Evolutionary conservation across 2,113 vertebrate species (phyloP).

Genomic region (Clarias magur): DNA sequence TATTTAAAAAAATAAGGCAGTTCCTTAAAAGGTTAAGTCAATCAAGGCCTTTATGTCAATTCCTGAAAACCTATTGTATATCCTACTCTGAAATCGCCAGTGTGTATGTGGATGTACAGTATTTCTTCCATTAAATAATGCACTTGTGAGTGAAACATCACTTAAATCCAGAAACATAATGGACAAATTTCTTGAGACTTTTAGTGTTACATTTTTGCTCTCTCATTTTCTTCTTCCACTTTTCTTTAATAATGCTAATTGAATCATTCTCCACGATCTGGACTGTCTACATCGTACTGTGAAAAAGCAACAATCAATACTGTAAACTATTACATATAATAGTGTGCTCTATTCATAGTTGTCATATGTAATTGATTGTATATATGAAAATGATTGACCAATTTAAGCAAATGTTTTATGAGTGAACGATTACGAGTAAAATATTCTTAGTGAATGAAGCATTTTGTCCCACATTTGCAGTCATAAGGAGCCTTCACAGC

Average conservation of each 20-base stretch:
- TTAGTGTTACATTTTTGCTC: conserved; percentile 8
- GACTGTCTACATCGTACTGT: not conserved
- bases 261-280: not conserved
- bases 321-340: not conserved
- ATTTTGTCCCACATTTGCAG: conserved; percentile 7
- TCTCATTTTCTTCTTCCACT: not conserved
- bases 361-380: conserved; percentile 4
- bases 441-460: conserved; percentile 5
- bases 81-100: not conserved
- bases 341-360: not conserved
- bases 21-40: not conserved
- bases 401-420: not conserved
- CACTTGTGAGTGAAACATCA: not conserved
- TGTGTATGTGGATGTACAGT: not conserved
- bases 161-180: conserved; percentile 1
- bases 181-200: conserved; percentile 13
- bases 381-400: not conserved
- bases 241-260: not conserved
- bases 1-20: not conserved
- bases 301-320: not conserved
- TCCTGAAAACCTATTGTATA: not conserved
- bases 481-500: conserved; percentile 19
- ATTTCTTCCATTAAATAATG: not conserved
- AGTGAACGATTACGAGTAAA: conserved; percentile 1
- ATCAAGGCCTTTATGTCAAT: not conserved